Percentiles rank a stretch among this genome's conserved stretches.
phyloP scores from a whole-genome alignment of 92 coral and sea anemone genomes.

The Palythoa heliodiscus region DNA sequence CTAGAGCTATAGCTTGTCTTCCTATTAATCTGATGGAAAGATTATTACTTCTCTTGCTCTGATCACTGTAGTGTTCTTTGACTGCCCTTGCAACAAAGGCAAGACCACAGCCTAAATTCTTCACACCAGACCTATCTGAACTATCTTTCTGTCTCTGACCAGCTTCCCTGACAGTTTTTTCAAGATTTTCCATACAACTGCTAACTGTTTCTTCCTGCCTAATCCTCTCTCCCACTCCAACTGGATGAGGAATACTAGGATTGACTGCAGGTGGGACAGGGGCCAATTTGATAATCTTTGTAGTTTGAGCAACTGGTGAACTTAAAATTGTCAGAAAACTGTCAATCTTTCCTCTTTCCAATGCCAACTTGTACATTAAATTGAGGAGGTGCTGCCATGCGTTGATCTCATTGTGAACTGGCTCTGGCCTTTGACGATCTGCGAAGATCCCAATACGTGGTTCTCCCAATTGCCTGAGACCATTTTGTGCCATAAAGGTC shows the following conservation, averaged over 20 bases:
- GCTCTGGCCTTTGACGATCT: constrained; percentile 39
- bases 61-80: constrained; percentile 57
- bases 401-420: constrained; percentile 40
- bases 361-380: constrained; percentile 19
- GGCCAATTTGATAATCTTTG: neutral
- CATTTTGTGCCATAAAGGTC: constrained; percentile 48
- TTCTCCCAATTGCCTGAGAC: constrained; percentile 54
- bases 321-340: neutral
- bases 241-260: constrained; percentile 29
- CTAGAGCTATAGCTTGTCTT: too few relatives aligned
- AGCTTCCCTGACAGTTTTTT: constrained; percentile 16
- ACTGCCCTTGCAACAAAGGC: constrained; percentile 46
- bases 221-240: constrained; percentile 44
- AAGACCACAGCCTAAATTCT: constrained; percentile 63
- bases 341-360: constrained; percentile 11
- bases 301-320: neutral
- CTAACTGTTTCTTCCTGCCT: constrained; percentile 35
- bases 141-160: neutral
- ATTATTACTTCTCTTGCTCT: constrained; percentile 55
- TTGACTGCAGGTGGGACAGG: neutral
- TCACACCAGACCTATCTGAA: neutral
- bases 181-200: constrained; percentile 10
- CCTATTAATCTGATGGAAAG: constrained; percentile 14
- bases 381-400: constrained; percentile 43
- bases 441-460: constrained; percentile 57